Conservation (phyloP, 2,888 invertebrate species). For the Lochmaea capreae region DNA sequence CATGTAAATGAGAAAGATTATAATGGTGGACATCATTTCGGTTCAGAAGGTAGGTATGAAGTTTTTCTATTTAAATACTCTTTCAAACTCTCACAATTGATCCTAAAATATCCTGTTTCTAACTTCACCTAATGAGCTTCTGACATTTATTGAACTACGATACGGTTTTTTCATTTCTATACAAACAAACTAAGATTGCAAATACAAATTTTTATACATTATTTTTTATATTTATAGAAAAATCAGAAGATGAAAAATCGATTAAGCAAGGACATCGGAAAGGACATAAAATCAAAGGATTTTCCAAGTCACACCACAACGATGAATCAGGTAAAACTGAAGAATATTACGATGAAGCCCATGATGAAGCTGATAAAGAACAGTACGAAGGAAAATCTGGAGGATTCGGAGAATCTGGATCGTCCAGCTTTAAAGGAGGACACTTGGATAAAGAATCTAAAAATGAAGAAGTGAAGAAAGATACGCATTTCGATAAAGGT, state of each 20-base stretch:
- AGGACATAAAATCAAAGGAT: conserved; percentile 74
- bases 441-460: conserved; percentile 70
- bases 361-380: conserved; percentile 73
- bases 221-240: conserved; percentile 55
- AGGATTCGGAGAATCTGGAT: conserved; percentile 70
- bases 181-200: no score
- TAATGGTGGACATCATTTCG: conserved; percentile 70
- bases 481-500: conserved; percentile 69
- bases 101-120: no score
- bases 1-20: conserved; percentile 72
- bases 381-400: conserved; percentile 70
- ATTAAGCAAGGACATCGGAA: conserved; percentile 72
- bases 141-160: no score
- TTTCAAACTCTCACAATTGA: no score
- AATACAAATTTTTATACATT: not conserved
- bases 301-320: conserved; percentile 74
- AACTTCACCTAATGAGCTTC: no score
- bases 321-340: conserved; percentile 75
- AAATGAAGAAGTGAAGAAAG: conserved; percentile 69
- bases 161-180: no score
- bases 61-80: not conserved
- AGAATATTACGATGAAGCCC: conserved; percentile 74
- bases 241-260: conserved; percentile 69
- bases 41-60: conserved; percentile 68
- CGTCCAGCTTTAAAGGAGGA: conserved; percentile 71